Conservation (phyloP, 1,140 invertebrate species). For the Penaeus vannamei region DNA sequence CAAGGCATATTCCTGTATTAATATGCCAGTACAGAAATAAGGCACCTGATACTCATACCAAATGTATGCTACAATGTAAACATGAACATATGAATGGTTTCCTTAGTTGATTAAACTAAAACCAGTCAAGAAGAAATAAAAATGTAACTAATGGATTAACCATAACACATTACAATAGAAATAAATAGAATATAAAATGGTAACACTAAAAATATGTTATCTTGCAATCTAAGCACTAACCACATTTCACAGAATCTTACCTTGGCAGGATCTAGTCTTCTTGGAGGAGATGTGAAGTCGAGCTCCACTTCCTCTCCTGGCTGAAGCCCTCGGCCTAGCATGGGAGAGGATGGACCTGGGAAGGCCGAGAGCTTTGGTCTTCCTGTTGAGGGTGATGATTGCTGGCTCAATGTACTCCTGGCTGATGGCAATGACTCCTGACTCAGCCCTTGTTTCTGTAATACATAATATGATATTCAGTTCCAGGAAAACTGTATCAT, state of each 20-base stretch:
- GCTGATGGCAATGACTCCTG: background rate
- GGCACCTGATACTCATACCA: too few relatives aligned
- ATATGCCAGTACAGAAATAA: background rate
- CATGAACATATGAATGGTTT: too few relatives aligned
- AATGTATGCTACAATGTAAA: too few relatives aligned
- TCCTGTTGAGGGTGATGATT: background rate
- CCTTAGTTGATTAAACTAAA: background rate
- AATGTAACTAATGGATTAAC: too few relatives aligned
- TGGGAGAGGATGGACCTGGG: constrained; percentile 21
- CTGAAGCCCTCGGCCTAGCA: constrained; percentile 54
- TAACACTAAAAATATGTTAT: background rate
- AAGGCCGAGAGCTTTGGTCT: background rate
- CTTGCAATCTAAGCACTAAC: background rate
- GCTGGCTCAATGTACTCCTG: background rate
- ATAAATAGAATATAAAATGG: background rate
- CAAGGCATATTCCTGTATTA: background rate
- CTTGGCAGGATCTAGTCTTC: constrained; percentile 42
- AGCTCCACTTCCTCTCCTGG: constrained; percentile 62
- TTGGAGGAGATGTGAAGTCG: constrained; percentile 56
- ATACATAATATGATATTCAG: too few relatives aligned
- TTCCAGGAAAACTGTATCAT: too few relatives aligned
- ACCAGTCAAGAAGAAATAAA: too few relatives aligned
- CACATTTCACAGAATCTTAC: constrained; percentile 6
- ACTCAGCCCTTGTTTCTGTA: too few relatives aligned
- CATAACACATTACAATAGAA: background rate